These are phyloP conservation scores for Drosophila glabriapex DNA, from an alignment of 2,888 invertebrate genomes.

Conservation along the genomic window DNA sequence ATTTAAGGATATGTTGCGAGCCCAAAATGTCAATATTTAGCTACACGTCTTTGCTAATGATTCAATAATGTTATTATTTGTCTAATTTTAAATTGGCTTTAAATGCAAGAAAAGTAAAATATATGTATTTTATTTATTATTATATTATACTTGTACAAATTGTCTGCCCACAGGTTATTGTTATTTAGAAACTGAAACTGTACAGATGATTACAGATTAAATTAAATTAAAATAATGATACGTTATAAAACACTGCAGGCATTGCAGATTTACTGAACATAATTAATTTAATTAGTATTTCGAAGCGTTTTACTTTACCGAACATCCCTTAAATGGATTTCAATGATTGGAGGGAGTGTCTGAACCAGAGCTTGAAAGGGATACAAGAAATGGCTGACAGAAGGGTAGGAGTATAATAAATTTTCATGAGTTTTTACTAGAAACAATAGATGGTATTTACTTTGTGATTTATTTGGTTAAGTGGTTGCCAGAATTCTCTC, in stretches of 20 bases:
- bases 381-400: constrained; percentile 40
- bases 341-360: constrained; percentile 9
- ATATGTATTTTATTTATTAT: not conserved
- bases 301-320: constrained; percentile 12
- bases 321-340: constrained; percentile 7
- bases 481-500: constrained; percentile 51
- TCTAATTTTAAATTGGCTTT: not conserved
- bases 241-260: no score
- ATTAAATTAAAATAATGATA: not conserved
- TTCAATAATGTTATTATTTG: no score
- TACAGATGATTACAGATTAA: not conserved
- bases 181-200: not conserved
- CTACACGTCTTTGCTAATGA: no score
- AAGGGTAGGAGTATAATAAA: constrained; percentile 59
- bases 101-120: not conserved
- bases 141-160: not conserved
- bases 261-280: not conserved
- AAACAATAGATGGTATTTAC: constrained; percentile 79
- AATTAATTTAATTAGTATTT: constrained; percentile 35
- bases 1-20: not conserved
- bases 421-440: constrained; percentile 70
- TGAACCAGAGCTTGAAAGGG: constrained; percentile 9
- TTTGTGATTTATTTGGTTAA: constrained; percentile 77
- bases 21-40: not conserved
- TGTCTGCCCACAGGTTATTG: not conserved